Percentiles rank a stretch among this genome's conserved stretches.
Evolutionary conservation across 64 coral and sea anemone species (phyloP).

Genomic region (Trachythela sp.): DNA sequence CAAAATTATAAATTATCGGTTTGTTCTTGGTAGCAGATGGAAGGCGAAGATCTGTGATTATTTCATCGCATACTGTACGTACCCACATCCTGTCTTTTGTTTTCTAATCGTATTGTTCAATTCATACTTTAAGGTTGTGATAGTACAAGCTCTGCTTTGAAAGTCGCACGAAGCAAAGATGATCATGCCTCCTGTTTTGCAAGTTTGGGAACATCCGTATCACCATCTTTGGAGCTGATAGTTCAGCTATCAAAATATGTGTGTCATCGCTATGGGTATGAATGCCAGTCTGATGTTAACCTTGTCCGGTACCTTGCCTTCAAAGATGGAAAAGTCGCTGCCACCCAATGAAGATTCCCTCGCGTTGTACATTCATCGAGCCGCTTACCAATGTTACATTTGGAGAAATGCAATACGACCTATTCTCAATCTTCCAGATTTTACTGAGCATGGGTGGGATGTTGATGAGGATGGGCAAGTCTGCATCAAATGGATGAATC

Average conservation of each 20-base stretch:
- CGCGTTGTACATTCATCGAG: conserved; percentile 13
- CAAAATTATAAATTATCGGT: neutral
- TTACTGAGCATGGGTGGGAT: conserved; percentile 30
- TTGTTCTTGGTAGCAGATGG: neutral
- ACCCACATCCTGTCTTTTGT: neutral
- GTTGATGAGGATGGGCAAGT: conserved; percentile 31
- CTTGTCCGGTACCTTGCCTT: conserved; percentile 34
- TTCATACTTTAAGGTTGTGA: conserved; percentile 35
- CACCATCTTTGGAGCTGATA: conserved; percentile 8
- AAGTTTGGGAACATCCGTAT: conserved; percentile 1
- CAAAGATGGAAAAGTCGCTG: conserved; percentile 35
- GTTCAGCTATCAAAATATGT: conserved; percentile 1
- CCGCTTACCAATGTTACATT: conserved; percentile 34
- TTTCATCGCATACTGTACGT: neutral
- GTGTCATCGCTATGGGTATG: neutral
- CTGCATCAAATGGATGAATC: no score
- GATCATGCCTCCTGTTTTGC: neutral
- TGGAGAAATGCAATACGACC: conserved; percentile 34
- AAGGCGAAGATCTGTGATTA: neutral
- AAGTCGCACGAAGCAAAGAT: conserved; percentile 28
- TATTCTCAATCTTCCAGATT: conserved; percentile 34
- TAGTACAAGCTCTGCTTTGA: conserved; percentile 2
- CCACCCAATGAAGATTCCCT: conserved; percentile 41
- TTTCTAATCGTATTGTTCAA: neutral
- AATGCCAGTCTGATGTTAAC: conserved; percentile 30